These are phyloP conservation scores for Protobothrops mucrosquamatus DNA, from an alignment of 2,113 vertebrate species.

Conservation along the genomic window DNA sequence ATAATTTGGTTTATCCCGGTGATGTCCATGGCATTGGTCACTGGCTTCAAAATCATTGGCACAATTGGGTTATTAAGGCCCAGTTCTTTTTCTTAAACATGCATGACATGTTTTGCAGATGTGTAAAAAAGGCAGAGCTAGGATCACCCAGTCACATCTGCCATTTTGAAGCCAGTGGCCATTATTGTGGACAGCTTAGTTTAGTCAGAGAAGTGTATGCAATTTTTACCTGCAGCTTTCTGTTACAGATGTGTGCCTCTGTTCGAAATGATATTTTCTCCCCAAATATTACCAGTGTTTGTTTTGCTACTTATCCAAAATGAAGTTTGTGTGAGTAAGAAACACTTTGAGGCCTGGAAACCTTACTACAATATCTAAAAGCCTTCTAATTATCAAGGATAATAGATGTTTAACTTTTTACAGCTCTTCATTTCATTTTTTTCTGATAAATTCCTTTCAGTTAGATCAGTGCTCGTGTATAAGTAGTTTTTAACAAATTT, in stretches of 20 bases:
- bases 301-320: neutral
- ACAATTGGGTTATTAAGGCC: neutral
- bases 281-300: neutral
- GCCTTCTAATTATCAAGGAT: neutral
- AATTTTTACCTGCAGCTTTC: neutral
- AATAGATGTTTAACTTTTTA: neutral
- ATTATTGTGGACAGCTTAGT: neutral
- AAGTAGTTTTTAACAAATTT: neutral
- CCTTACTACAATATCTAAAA: neutral
- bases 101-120: neutral
- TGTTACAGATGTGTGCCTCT: neutral
- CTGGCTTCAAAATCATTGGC: neutral
- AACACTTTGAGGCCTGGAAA: neutral
- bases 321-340: neutral
- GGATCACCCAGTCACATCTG: neutral
- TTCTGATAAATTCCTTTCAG: neutral
- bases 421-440: neutral
- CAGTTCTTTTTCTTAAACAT: neutral
- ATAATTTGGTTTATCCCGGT: constrained; percentile 11
- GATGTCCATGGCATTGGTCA: neutral
- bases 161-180: neutral
- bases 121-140: neutral
- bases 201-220: neutral
- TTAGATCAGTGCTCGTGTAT: neutral
- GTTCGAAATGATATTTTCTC: neutral